Conservation (phyloP, 1,140 invertebrate genomes). For the Schlechtendalia chinensis region DNA sequence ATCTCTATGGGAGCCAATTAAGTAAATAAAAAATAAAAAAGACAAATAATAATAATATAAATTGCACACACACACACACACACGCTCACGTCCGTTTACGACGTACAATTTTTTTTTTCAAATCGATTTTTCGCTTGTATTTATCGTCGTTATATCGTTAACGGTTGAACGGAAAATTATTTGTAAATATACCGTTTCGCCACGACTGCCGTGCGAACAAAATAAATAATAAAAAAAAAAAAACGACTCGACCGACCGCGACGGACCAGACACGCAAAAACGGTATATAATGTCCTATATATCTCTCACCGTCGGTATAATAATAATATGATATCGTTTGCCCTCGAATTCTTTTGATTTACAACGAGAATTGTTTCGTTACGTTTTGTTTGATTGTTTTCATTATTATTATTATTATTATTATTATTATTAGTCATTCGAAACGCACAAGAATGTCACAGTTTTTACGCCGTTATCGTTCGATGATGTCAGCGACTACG, state of each 20-base stretch:
- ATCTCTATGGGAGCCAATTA: conserved; percentile 35
- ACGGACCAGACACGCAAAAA: too few species aligned
- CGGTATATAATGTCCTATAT: too few species aligned
- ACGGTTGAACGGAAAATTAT: neutral
- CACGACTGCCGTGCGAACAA: too few species aligned
- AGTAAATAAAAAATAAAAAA: conserved; percentile 14
- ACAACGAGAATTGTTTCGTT: neutral
- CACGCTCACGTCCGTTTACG: neutral
- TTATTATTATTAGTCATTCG: too few species aligned
- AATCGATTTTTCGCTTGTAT: neutral
- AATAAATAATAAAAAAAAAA: too few species aligned
- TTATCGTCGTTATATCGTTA: neutral
- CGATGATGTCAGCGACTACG: conserved; percentile 40
- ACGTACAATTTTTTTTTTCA: neutral
- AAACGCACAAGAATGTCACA: conserved; percentile 29
- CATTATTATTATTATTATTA: too few species aligned
- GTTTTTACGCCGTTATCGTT: conserved; percentile 17
- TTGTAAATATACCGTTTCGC: neutral
- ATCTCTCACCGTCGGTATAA: too few species aligned
- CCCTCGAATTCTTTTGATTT: neutral
- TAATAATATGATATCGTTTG: neutral
- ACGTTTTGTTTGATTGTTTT: too few species aligned
- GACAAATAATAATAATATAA: conserved; percentile 14
- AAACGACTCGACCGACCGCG: too few species aligned
- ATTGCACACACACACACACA: neutral